These are phyloP conservation scores for Podarcis lilfordi DNA, from an alignment of 2,797 vertebrate species.

Conservation along the genomic window DNA sequence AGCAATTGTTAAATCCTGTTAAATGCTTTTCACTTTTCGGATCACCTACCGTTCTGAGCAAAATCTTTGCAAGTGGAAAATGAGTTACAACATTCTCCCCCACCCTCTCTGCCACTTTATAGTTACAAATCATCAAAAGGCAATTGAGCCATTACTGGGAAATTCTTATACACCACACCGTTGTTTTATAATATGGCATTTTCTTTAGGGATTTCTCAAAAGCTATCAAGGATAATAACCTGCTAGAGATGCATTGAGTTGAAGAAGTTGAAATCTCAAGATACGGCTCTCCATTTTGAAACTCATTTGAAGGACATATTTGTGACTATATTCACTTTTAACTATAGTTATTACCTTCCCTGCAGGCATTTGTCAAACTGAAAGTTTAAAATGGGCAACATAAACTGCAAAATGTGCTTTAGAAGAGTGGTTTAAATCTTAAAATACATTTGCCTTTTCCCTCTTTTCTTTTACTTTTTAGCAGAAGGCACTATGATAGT, in stretches of 20 bases:
- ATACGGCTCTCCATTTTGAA: conserved; percentile 38
- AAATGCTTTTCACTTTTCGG: conserved; percentile 22
- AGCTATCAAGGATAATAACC: conserved; percentile 29
- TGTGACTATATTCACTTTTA: conserved; percentile 50
- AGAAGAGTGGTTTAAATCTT: conserved; percentile 27
- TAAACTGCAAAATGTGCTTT: conserved; percentile 26
- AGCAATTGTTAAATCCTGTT: background rate
- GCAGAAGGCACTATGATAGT: background rate
- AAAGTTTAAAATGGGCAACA: conserved; percentile 46
- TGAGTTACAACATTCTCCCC: background rate
- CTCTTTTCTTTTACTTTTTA: background rate
- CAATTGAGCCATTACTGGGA: conserved; percentile 20
- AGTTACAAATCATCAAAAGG: conserved; percentile 35
- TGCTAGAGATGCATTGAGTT: conserved; percentile 17
- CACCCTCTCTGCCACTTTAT: background rate
- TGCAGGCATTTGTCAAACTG: conserved; percentile 51
- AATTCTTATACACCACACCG: background rate
- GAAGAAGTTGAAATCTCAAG: conserved; percentile 42
- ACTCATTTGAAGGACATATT: conserved; percentile 25
- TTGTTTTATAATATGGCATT: background rate
- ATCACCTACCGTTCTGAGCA: conserved; percentile 5
- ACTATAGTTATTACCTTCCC: conserved; percentile 50
- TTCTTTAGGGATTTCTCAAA: conserved; percentile 25
- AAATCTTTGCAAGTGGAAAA: conserved; percentile 13
- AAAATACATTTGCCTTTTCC: conserved; percentile 26